Evolutionary conservation across 2,888 invertebrate genomes (phyloP).

Genomic region (Alviniconcha strummeri): DNA sequence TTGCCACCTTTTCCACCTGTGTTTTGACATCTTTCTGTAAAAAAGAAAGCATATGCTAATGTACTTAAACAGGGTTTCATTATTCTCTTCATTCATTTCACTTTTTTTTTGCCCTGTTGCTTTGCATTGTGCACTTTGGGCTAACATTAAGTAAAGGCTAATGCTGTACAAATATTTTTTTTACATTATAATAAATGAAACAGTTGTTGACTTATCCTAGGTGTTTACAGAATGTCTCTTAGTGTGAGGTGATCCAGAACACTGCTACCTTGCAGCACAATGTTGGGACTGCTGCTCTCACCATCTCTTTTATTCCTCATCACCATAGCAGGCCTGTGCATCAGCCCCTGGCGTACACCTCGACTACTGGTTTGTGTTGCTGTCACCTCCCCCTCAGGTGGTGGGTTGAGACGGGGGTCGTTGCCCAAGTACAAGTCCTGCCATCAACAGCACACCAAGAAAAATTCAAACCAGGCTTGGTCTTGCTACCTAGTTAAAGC

Average conservation of each 20-base stretch:
- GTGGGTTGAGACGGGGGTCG: constrained; percentile 51
- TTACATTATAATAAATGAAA: no score
- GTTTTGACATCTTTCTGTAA: no score
- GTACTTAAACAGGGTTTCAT: no score
- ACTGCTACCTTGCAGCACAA: constrained; percentile 52
- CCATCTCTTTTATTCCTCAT: constrained; percentile 13
- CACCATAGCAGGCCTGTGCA: neutral
- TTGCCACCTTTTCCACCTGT: no score
- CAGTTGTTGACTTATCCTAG: no score
- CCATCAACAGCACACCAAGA: constrained; percentile 24
- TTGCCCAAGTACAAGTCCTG: constrained; percentile 59
- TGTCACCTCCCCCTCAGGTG: constrained; percentile 40
- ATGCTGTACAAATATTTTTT: no score
- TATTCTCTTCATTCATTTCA: no score
- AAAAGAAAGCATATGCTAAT: no score
- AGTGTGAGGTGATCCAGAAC: constrained; percentile 51
- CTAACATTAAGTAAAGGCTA: no score
- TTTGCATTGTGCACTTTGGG: no score
- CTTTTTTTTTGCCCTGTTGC: no score
- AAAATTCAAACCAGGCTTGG: neutral
- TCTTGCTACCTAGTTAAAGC: constrained; percentile 39
- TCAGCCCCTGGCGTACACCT: constrained; percentile 29
- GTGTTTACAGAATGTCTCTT: constrained; percentile 45
- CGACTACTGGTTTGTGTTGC: constrained; percentile 39
- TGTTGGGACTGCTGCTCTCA: constrained; percentile 44